Conservation (phyloP, 2,113 vertebrate genomes). For the Brachyhypopomus gauderio region DNA sequence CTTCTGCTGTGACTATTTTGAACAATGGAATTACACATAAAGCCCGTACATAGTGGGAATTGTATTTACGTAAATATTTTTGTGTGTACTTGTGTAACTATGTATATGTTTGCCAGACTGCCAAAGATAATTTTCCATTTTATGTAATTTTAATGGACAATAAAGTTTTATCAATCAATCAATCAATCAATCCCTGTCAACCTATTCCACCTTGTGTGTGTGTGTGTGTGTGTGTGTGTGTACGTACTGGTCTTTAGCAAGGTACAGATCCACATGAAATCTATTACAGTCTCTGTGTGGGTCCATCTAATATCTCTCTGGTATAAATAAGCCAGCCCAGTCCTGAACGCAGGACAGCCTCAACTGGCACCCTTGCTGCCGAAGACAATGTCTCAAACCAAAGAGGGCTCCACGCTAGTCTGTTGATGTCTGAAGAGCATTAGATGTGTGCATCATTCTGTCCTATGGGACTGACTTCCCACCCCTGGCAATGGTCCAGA, state of each 20-base stretch:
- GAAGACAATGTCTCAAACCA: background rate
- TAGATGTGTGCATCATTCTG: background rate
- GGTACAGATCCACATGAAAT: conserved; percentile 31
- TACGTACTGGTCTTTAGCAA: conserved; percentile 12
- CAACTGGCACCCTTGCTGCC: no score
- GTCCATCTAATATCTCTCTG: conserved; percentile 9
- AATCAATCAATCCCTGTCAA: no score
- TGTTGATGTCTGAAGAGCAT: background rate
- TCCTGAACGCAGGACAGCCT: background rate
- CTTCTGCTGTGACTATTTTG: no score
- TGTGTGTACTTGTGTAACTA: no score
- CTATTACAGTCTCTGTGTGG: conserved; percentile 27
- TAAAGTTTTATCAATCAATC: no score
- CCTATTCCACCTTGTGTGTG: conserved; percentile 2
- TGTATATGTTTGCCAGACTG: no score
- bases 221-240: conserved; percentile 12
- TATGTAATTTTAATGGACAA: no score
- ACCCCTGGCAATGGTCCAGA: background rate
- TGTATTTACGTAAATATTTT: no score
- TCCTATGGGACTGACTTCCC: background rate
- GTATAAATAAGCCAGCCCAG: conserved; percentile 15
- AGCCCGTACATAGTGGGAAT: no score
- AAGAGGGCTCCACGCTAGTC: no score
- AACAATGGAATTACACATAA: no score
- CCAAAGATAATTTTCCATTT: no score